These are phyloP conservation scores for Macroteleia sp. DNA, from an alignment of 2,888 invertebrate species.

Conservation along the genomic window DNA sequence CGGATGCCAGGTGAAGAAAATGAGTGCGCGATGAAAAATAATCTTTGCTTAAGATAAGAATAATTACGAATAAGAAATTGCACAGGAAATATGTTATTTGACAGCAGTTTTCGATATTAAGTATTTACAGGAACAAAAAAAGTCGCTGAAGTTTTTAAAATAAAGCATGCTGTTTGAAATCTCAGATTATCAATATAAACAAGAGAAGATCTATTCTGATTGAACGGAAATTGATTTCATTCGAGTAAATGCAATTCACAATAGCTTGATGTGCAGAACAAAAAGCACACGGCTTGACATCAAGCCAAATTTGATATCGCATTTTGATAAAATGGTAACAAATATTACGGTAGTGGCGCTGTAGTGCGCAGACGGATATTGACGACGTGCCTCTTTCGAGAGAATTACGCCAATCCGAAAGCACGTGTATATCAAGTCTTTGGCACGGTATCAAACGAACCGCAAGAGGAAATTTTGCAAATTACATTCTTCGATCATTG, in stretches of 20 bases:
- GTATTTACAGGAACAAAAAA: neutral
- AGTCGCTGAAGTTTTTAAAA: too few relatives aligned
- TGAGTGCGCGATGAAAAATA: constrained; percentile 25
- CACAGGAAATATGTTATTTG: neutral
- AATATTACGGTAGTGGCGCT: too few relatives aligned
- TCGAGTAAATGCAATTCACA: neutral
- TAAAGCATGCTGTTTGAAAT: neutral
- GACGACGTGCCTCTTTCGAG: constrained; percentile 23
- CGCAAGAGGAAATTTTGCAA: constrained; percentile 23
- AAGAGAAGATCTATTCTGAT: too few relatives aligned
- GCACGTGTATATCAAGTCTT: constrained; percentile 13
- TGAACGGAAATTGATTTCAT: neutral
- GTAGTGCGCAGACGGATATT: too few relatives aligned
- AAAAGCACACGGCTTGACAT: too few relatives aligned
- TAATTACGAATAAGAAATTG: constrained; percentile 34
- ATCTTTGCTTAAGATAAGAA: constrained; percentile 12
- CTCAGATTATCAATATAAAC: neutral
- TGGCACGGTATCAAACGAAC: constrained; percentile 35
- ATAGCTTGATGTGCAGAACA: too few relatives aligned
- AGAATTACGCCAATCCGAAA: constrained; percentile 21
- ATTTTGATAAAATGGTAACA: constrained; percentile 28
- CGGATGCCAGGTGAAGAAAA: constrained; percentile 24
- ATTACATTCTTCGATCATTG: constrained; percentile 26
- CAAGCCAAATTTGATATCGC: constrained; percentile 25
- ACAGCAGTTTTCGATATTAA: neutral